Evolutionary conservation across 2,797 vertebrate genomes (phyloP), one percentile per base, ranked within the genome.

Genomic region (Hippocampus kuda): DNA sequence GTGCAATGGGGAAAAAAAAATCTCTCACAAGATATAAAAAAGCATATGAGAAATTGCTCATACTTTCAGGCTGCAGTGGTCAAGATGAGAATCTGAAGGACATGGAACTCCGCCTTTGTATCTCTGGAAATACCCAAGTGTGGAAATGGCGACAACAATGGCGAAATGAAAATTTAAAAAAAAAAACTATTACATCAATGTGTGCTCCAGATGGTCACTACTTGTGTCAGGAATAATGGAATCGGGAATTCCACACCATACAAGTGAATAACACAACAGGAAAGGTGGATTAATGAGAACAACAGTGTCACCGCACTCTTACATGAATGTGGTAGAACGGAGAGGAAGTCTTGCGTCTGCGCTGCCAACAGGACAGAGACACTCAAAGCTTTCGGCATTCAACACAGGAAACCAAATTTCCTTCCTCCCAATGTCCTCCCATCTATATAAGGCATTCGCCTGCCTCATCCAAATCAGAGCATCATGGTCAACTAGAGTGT

Each of bases 351-450:
- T 62, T 71, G 77, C 68, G 68, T 59, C 73, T 71, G 72, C 73
- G 69, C 61, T n/a, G 74, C 76, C 70, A 66, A 78, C 72, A 75
- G 83, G 83, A 87, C 81, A 81, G 79, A 80, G 77, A 83, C 75
- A 69, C 71, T 77, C 71, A 74, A 77, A 75, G 69, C 59, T 71
- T 77, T 85, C 77, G 72, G 76, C 72, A 74, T 77, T 83, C 76
- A 72, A 72, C 79, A 69, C 83, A 84, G 87, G 89, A 91, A 90
- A 85, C 75, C 30, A 2, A 69, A 75, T 83, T 86, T 88, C 83
- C 87, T 88, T 87, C 78, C 82, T 68, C 77, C 49, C 42, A 68
- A 78, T 70, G 72, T 65, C 63, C 75, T 70, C 20, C 69, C 68
- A 84, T 84, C 84, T 88, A 87, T 81, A 85, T 77, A 81, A 76